phyloP scores from a whole-genome alignment of 2,113 vertebrate genomes.

The Alouatta palliata region DNA sequence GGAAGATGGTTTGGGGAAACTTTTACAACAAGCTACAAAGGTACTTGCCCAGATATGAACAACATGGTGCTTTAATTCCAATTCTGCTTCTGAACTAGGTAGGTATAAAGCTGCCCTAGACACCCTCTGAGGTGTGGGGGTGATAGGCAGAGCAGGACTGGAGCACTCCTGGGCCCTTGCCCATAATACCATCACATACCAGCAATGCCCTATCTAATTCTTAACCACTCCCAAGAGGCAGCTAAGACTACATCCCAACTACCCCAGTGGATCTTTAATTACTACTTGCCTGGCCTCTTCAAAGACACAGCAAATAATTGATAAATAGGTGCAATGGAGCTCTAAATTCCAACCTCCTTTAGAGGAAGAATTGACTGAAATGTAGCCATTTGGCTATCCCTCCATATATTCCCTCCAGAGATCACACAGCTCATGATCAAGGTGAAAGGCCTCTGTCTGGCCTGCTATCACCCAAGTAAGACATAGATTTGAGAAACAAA shows the following conservation, averaged over 20 bases:
- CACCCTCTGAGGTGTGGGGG: neutral
- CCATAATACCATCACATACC: neutral
- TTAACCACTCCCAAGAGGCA: neutral
- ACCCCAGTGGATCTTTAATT: neutral
- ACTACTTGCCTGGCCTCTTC: neutral
- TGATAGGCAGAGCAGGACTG: neutral
- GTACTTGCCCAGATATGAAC: neutral
- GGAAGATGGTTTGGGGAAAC: neutral
- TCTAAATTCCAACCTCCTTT: neutral
- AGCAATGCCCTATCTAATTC: neutral
- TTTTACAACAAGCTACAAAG: neutral
- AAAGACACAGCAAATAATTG: neutral
- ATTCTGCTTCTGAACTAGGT: neutral
- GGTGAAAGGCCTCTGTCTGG: neutral
- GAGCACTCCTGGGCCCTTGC: neutral
- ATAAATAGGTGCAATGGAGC: neutral
- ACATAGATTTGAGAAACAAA: neutral
- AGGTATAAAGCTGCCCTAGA: too few species aligned
- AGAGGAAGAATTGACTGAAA: neutral
- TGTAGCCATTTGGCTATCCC: fast-evolving
- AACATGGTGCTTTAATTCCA: neutral
- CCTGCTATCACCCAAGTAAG: neutral
- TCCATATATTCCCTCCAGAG: neutral
- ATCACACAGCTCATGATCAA: neutral
- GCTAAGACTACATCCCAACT: neutral